Evolutionary conservation across 2,888 invertebrate genomes (phyloP).

Genomic region (Tipula helvola): DNA sequence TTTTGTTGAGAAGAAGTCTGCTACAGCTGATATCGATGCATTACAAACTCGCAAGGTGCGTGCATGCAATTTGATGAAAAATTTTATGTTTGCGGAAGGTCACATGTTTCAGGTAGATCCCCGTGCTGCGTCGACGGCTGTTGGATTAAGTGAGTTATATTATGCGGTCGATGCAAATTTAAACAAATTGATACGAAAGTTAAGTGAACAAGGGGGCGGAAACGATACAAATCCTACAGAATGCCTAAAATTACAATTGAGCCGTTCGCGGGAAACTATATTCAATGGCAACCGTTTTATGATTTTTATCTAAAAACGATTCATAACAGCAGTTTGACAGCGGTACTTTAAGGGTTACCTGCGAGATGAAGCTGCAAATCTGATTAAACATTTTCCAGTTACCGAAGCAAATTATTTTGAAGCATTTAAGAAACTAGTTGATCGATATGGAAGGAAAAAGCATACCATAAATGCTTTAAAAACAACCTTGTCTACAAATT

Average conservation of each 20-base stretch:
- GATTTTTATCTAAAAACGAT: not conserved
- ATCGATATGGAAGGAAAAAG: not conserved
- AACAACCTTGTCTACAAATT: not conserved
- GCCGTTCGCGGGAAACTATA: not conserved
- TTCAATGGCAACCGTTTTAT: not conserved
- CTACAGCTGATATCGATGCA: not conserved
- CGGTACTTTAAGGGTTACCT: not conserved
- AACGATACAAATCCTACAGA: not conserved
- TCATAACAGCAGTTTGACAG: not conserved
- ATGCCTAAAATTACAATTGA: not conserved
- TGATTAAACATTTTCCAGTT: not conserved
- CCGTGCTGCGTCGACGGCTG: not conserved
- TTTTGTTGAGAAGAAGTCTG: no score
- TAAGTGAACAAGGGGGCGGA: not conserved
- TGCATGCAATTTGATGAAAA: not conserved
- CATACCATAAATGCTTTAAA: not conserved
- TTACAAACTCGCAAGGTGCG: not conserved
- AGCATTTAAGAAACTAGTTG: not conserved
- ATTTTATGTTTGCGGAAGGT: not conserved
- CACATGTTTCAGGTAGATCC: not conserved
- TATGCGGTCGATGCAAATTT: not conserved
- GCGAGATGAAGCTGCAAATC: not conserved
- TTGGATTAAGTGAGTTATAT: not conserved
- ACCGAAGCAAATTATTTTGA: not conserved
- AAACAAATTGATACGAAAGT: not conserved